phyloP scores from a whole-genome alignment of 2,888 invertebrate species.

The Agonopterix heracliana region DNA sequence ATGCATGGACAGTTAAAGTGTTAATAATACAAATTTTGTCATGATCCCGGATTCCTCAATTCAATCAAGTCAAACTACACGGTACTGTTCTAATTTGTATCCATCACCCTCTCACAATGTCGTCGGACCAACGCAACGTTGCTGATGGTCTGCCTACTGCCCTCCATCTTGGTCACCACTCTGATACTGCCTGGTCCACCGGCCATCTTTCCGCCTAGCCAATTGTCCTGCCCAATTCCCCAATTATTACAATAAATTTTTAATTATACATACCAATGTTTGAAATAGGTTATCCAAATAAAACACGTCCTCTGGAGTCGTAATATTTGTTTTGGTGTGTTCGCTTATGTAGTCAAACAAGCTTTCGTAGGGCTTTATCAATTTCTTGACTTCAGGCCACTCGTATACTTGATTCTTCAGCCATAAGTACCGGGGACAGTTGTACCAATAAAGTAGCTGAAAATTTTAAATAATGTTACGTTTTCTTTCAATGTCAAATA shows the following conservation, averaged over 20 bases:
- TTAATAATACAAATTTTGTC: too few species aligned
- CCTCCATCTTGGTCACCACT: too few species aligned
- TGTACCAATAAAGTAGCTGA: conserved; percentile 68
- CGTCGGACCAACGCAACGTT: too few species aligned
- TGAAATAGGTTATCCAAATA: conserved; percentile 66
- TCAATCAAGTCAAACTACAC: not conserved
- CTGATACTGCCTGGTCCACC: too few species aligned
- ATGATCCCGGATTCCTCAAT: not conserved
- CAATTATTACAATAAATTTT: not conserved
- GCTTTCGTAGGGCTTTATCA: conserved; percentile 39
- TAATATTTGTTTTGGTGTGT: conserved; percentile 52
- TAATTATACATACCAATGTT: conserved; percentile 50
- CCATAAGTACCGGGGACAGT: conserved; percentile 54
- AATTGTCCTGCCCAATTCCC: too few species aligned
- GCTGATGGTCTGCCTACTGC: too few species aligned
- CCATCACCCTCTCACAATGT: too few species aligned
- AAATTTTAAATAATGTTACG: conserved; percentile 15
- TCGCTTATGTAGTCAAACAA: conserved; percentile 42
- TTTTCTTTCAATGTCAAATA: conserved; percentile 1
- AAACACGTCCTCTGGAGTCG: conserved; percentile 58
- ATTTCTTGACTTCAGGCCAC: conserved; percentile 38
- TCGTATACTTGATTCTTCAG: conserved; percentile 43
- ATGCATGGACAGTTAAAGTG: too few species aligned
- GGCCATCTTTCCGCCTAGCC: too few species aligned
- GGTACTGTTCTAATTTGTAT: too few species aligned